These are phyloP conservation scores for Heliconius nattereri DNA, from an alignment of 1,140 invertebrate species.

Conservation along the genomic window DNA sequence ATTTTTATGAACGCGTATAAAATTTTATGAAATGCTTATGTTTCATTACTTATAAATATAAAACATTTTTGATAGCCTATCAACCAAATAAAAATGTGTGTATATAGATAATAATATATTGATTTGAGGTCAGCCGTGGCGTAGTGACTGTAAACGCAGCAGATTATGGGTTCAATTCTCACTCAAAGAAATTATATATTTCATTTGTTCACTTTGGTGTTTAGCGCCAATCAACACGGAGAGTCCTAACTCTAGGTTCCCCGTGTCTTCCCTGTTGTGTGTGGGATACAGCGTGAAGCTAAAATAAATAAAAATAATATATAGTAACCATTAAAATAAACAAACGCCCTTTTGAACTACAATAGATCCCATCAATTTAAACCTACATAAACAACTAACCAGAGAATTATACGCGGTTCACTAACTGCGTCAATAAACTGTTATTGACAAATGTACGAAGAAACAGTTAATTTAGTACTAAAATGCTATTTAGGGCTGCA, in stretches of 20 bases:
- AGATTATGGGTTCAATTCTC: too few relatives aligned
- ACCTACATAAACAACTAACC: neutral
- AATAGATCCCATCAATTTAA: neutral
- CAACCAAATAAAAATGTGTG: neutral
- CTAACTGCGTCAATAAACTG: constrained; percentile 42
- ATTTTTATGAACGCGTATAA: constrained; percentile 30
- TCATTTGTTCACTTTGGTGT: too few relatives aligned
- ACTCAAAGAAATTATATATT: too few relatives aligned
- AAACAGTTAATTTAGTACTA: constrained; percentile 45
- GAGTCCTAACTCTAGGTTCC: too few relatives aligned
- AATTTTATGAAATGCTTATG: constrained; percentile 18
- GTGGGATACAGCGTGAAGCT: neutral
- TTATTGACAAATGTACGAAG: constrained; percentile 46
- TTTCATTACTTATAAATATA: constrained; percentile 12
- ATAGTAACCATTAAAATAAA: neutral
- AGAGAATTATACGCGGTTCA: constrained; percentile 23
- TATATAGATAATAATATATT: neutral
- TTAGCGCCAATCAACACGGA: too few relatives aligned
- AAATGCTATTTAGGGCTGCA: constrained; percentile 49
- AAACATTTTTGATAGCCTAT: constrained; percentile 9
- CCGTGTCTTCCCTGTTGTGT: neutral
- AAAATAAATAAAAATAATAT: too few relatives aligned
- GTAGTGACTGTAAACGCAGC: too few relatives aligned
- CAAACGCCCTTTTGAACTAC: neutral
- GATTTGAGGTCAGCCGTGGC: too few relatives aligned